These are phyloP conservation scores for Carpatolechia fugitivella DNA, from an alignment of 2,888 invertebrate genomes.

Conservation along the genomic window DNA sequence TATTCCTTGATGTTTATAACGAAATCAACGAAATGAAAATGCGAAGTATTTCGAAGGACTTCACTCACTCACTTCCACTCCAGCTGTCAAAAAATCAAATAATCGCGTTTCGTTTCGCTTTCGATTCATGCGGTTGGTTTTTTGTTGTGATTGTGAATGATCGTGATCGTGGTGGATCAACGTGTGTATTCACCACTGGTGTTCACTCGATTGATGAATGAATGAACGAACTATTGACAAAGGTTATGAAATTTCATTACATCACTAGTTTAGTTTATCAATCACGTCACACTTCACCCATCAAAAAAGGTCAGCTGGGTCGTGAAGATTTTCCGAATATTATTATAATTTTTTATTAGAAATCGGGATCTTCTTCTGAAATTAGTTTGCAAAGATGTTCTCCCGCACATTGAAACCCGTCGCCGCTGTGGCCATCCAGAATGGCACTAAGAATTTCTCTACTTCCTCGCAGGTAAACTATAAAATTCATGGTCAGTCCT, in stretches of 20 bases:
- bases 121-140: not conserved
- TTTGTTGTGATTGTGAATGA: not conserved
- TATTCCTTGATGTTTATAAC: too few species aligned
- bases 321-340: slow-evolving; percentile 37
- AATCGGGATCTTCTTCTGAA: slow-evolving; percentile 12
- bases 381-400: slow-evolving; percentile 67
- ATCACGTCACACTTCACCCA: not conserved
- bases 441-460: slow-evolving; percentile 80
- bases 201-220: too few species aligned
- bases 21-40: too few species aligned
- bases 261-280: slow-evolving; percentile 36
- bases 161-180: too few species aligned
- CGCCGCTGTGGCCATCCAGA: slow-evolving; percentile 63
- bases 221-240: too few species aligned
- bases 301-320: slow-evolving; percentile 55
- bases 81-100: not conserved
- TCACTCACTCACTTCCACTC: too few species aligned
- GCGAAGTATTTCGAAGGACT: too few species aligned
- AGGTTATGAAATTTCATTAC: too few species aligned
- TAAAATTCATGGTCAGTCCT: not conserved
- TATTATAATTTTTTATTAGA: slow-evolving; percentile 19
- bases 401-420: slow-evolving; percentile 81
- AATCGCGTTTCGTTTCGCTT: slow-evolving; percentile 20
- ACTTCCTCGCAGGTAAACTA: slow-evolving; percentile 77
- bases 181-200: too few species aligned